Base-by-base conservation (phyloP, 30 jellyfish, hydroid and myxozoan genomes). In the Aurelia coerulea region DNA sequence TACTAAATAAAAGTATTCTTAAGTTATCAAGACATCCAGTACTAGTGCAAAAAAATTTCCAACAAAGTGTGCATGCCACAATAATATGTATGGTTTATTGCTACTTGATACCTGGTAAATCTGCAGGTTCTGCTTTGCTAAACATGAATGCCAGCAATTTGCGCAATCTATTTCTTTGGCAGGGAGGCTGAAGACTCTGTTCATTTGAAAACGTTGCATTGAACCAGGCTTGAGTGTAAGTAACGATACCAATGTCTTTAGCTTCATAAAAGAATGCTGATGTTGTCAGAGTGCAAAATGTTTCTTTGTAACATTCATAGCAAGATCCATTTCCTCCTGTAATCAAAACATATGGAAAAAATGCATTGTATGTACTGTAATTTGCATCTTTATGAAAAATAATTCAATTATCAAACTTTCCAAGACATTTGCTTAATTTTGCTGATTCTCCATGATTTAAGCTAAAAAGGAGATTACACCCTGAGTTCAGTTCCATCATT, bases 101-200 rank as follows among this genome's bases (percentile, higher is more conserved):
- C 56, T 4, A 46, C 8, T 46, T 46, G 56, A 18, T 37, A 80
- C 90, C 90, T 65, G 90, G 82, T 5, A 62, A 5, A 5, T 65
- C 81, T 10, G 10, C 11, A 15, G 82, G 82, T 49, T 59, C 10
- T 23, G 42, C 17, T 31, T 17, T 31, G 54, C 50, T 50, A 53
- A 80, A 80, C 39, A 80, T 12, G 33, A 68, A 49, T 41, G 90
- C 90, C 66, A 80, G 73, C 33, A 80, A 13, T 32, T 68, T 65
- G 15, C 90, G 49, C 35, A 80, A 29, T 80, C 90, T 65, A 46
- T 80, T 80, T 50, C 90, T 42, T 17, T 19, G 19, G 53, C 90
- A 80, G 16, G 89, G 51, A 23, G 84, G 62, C 53, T 35, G 51
- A 23, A 46, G 31, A 16, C n/a, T 29, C 50, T 79, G 29, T 15